Evolutionary conservation across 2,797 vertebrate species (phyloP).

Genomic region (Cossypha heuglini): DNA sequence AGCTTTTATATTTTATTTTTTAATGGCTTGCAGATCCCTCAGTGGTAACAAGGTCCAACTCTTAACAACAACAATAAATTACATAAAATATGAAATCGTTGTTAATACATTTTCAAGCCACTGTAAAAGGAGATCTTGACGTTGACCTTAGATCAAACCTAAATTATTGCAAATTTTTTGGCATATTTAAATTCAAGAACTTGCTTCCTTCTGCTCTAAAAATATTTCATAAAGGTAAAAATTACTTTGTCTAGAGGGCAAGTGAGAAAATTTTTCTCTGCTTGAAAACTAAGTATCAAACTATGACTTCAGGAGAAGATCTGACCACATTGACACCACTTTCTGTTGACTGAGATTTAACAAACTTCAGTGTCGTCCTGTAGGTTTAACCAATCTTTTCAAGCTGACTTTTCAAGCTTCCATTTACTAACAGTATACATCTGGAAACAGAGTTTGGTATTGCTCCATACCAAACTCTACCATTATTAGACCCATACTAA

Average conservation of each 20-base stretch:
- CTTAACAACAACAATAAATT: not conserved
- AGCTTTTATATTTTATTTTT: not conserved
- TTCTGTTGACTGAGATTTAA: conserved; percentile 14
- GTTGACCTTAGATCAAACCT: not conserved
- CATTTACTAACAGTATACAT: not conserved
- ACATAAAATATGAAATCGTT: not conserved
- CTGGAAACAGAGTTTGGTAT: too few species aligned
- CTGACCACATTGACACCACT: not conserved
- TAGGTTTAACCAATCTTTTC: not conserved
- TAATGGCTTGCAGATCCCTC: not conserved
- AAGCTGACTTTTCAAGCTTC: not conserved
- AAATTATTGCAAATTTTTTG: not conserved
- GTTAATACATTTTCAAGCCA: not conserved
- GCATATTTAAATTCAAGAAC: not conserved
- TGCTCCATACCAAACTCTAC: too few species aligned
- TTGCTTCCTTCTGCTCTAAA: not conserved
- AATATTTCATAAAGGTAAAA: conserved; percentile 3
- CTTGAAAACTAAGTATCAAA: conserved; percentile 24
- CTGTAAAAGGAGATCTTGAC: not conserved
- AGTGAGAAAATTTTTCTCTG: conserved; percentile 10
- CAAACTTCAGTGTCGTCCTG: not conserved
- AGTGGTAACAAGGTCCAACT: not conserved
- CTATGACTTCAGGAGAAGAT: not conserved
- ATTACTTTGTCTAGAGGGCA: conserved; percentile 13
- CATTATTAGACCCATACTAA: too few species aligned